A percentile compares a stretch with the other conserved stretches of the same genome.
phyloP scores from a whole-genome alignment of 2,888 invertebrate genomes.

The Nomada goodeniana region DNA sequence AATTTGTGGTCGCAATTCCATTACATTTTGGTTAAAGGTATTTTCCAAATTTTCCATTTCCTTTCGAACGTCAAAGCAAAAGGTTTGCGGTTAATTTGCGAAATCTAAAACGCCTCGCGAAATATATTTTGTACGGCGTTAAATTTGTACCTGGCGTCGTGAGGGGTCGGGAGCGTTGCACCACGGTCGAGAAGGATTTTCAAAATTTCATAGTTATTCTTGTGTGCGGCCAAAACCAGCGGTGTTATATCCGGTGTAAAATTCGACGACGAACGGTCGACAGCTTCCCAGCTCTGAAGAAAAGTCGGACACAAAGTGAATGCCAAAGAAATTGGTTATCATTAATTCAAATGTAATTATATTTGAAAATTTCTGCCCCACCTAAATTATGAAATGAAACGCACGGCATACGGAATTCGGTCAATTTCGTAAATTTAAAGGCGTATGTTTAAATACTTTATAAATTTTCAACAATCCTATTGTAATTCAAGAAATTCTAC shows the following conservation, averaged over 20 bases:
- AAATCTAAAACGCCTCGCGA: no score
- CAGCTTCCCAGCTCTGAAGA: slow-evolving; percentile 92
- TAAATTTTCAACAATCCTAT: no score
- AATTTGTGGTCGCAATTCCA: no score
- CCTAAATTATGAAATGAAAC: neutral
- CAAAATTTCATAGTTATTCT: slow-evolving; percentile 98
- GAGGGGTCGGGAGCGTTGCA: slow-evolving; percentile 95
- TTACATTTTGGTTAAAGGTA: no score
- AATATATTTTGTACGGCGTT: neutral
- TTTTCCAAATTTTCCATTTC: no score
- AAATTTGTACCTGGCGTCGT: slow-evolving; percentile 91
- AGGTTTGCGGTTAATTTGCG: no score
- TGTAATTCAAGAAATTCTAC: no score
- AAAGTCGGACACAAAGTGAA: neutral
- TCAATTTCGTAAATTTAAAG: neutral
- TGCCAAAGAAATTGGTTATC: neutral
- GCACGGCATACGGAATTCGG: neutral
- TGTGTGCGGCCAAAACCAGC: slow-evolving; percentile 96
- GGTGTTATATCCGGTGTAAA: slow-evolving; percentile 98
- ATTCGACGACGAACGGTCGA: slow-evolving; percentile 91
- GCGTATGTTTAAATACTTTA: no score
- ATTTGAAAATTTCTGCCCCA: no score
- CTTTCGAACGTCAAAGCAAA: no score
- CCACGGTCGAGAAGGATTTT: slow-evolving; percentile 97
- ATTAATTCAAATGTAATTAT: no score